Evolutionary conservation across 2,888 invertebrate species (phyloP), one percentile per base, ranked within the genome.

Genomic region (Pocota personata): DNA sequence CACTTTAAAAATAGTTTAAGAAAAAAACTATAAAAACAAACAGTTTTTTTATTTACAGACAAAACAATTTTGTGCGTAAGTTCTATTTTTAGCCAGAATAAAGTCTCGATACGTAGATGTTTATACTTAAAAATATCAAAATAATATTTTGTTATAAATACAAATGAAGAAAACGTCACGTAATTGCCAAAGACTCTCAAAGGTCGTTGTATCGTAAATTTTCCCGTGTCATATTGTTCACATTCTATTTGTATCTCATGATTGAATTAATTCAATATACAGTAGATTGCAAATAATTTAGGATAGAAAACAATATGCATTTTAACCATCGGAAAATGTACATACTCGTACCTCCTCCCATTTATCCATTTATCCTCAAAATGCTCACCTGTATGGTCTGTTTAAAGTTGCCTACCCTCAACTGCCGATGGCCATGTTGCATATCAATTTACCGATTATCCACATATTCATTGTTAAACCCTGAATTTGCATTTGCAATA

Each of bases 121-220:
- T 66, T 16, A 46, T 46, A 35, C 21, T 7, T 66, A 50, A 66
- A 50, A 50, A 66, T 66, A 66, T 8, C 16, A 19, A 27, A 19
- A 14, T n/a, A 40, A 14, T 40, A 40, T 14, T 43, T 32, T 19
- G 2, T 43, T 21, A 19, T n/a, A 48, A 48, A 50, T n/a, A 35
- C 5, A 66, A 64, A 64, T n/a, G 19, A 19, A 1, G 1, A 27
- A 48, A 46, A 48, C 64, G 48, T 64, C 64, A 66, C 35, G 8
- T n/a, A 12, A 19, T 48, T 50, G 66, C 50, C 66, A 66, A 66
- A 66, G 35, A 66, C 66, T 50, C 50, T 24, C 66, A 21, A 50
- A 21, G 66, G 66, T 66, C 66, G 21, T 50, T 66, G 66, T 66
- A 50, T 66, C 50, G 32, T 50, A 50, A 66, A 66, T 50, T 14